These are phyloP conservation scores for Motacilla tschutschensis DNA, from an alignment of 2,113 vertebrate species.

Conservation along the genomic window DNA sequence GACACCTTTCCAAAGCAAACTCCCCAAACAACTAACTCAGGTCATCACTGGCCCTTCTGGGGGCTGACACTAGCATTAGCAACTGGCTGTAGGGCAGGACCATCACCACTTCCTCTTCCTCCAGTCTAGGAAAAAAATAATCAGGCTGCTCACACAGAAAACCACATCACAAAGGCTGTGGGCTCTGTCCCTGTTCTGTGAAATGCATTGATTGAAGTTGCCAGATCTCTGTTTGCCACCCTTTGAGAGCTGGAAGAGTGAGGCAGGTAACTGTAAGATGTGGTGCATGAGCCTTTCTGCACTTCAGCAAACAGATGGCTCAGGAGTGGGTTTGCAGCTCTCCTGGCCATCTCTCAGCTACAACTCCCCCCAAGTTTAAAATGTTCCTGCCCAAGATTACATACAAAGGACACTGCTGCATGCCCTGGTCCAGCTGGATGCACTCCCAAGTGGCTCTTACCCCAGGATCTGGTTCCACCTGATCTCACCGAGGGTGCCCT, in stretches of 20 bases:
- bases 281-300: background rate
- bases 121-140: conserved; percentile 34
- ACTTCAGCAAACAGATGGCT: background rate
- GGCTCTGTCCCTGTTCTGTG: background rate
- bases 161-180: background rate
- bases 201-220: background rate
- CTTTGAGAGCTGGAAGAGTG: background rate
- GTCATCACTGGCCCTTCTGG: background rate
- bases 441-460: background rate
- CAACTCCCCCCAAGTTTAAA: background rate
- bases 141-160: conserved; percentile 12
- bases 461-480: background rate
- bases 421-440: background rate
- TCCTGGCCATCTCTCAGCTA: background rate
- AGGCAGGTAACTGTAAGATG: background rate
- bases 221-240: background rate
- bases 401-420: background rate
- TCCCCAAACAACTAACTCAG: background rate
- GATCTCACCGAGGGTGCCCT: background rate
- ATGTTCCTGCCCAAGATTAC: background rate
- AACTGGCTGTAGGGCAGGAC: background rate
- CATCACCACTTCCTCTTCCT: conserved; percentile 19
- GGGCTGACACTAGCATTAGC: background rate
- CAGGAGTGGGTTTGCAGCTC: background rate
- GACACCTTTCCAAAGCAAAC: background rate